Evolutionary conservation across 2,113 vertebrate species (phyloP).

Genomic region (Meleagris gallopavo): DNA sequence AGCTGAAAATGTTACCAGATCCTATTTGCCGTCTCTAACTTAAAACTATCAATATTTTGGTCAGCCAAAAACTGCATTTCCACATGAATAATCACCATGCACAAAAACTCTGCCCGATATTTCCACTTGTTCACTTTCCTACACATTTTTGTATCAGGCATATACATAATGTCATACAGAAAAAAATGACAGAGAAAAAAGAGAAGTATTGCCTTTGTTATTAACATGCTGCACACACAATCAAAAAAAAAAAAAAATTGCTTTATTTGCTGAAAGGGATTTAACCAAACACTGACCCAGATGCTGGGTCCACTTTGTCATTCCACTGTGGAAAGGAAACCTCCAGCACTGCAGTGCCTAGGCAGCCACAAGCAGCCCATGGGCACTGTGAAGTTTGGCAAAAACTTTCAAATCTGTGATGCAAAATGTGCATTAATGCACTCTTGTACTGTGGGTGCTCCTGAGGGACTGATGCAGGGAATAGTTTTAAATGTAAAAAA

Average conservation of each 20-base stretch:
- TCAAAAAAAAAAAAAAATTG: background rate
- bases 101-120: background rate
- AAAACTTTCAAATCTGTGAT: background rate
- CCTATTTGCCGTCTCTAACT: background rate
- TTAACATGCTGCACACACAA: background rate
- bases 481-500: background rate
- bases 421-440: background rate
- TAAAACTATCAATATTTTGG: background rate
- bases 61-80: background rate
- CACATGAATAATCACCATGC: background rate
- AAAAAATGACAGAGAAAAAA: background rate
- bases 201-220: background rate
- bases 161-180: background rate
- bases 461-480: background rate
- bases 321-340: accelerated
- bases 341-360: accelerated
- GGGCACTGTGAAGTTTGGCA: background rate
- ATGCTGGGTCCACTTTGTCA: too few species aligned
- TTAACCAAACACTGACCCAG: background rate
- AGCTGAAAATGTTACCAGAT: background rate
- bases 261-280: background rate
- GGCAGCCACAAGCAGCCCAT: background rate
- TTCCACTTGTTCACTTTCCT: background rate
- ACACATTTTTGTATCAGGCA: background rate
- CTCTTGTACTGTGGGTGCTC: background rate